Evolutionary conservation across 2,888 invertebrate species (phyloP).

Genomic region (Stictocephala bisonia): DNA sequence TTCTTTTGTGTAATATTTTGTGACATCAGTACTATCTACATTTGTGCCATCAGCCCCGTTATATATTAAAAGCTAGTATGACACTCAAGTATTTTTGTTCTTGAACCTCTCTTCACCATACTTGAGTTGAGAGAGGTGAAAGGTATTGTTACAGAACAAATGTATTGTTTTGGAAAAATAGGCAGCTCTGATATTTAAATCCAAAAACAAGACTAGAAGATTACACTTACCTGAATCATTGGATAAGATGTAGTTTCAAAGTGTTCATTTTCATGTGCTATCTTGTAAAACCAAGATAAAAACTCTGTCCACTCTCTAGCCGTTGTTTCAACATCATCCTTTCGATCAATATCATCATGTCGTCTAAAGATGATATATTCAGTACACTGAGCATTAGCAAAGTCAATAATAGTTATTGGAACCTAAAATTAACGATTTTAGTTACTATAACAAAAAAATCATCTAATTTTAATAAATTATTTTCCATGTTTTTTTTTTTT

Average conservation of each 20-base stretch:
- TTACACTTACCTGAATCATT: constrained; percentile 41
- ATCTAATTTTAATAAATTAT: not conserved
- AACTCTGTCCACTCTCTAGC: constrained; percentile 92
- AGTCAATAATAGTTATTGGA: constrained; percentile 24
- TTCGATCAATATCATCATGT: constrained; percentile 63
- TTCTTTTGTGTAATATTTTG: no score
- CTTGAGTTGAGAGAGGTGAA: no score
- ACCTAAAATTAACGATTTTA: constrained; percentile 4
- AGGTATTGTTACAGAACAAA: no score
- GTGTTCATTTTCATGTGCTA: constrained; percentile 65
- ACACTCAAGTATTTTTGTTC: no score
- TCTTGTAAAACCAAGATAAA: constrained; percentile 74
- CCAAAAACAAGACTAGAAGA: no score
- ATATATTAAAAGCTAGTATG: no score
- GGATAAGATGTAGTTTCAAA: constrained; percentile 46
- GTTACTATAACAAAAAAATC: not conserved
- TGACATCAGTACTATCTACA: no score
- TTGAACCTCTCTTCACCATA: no score
- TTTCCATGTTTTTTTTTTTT: not conserved
- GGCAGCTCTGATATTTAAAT: no score
- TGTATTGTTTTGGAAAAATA: no score
- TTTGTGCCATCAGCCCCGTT: no score
- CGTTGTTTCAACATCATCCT: constrained; percentile 71
- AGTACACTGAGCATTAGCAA: constrained; percentile 29
- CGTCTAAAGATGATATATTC: constrained; percentile 20